phyloP scores from a whole-genome alignment of 2,797 vertebrate genomes.

The Lates japonicus region DNA sequence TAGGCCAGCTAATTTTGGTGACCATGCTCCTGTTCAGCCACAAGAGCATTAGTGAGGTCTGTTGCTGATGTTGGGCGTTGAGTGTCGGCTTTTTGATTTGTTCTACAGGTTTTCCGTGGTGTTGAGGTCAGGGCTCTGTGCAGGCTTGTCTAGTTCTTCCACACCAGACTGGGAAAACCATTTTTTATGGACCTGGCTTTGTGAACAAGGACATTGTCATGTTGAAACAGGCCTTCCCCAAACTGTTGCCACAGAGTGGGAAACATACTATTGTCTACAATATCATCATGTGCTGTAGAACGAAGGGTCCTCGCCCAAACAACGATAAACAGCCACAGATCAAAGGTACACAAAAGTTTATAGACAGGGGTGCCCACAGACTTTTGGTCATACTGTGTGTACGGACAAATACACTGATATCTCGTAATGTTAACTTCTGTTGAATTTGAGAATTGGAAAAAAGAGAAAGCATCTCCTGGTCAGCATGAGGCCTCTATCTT shows the following conservation, averaged over 20 bases:
- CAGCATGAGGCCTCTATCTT: background rate
- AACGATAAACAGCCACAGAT: background rate
- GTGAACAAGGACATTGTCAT: conserved; percentile 23
- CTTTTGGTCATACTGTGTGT: background rate
- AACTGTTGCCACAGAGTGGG: conserved; percentile 23
- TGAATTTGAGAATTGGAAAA: background rate
- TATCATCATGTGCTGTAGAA: conserved; percentile 3
- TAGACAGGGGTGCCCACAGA: background rate
- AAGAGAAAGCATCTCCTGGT: background rate
- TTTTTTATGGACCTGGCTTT: conserved; percentile 30
- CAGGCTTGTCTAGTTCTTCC: background rate
- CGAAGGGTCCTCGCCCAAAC: background rate
- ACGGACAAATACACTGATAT: background rate
- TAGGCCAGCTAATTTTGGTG: conserved; percentile 9
- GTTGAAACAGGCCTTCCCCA: conserved; percentile 24
- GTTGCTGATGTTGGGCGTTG: conserved; percentile 27
- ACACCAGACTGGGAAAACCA: conserved; percentile 10
- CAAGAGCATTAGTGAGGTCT: conserved; percentile 23
- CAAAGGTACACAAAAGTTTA: conserved; percentile 4
- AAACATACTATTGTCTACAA: conserved; percentile 3
- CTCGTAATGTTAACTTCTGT: background rate
- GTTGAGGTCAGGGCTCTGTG: conserved; percentile 35
- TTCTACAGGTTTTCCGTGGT: conserved; percentile 36
- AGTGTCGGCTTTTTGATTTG: conserved; percentile 31
- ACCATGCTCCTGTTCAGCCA: conserved; percentile 31